Evolutionary conservation across 1,140 invertebrate species (phyloP), one percentile per base, ranked within the genome.

Genomic region (Myzus persicae): DNA sequence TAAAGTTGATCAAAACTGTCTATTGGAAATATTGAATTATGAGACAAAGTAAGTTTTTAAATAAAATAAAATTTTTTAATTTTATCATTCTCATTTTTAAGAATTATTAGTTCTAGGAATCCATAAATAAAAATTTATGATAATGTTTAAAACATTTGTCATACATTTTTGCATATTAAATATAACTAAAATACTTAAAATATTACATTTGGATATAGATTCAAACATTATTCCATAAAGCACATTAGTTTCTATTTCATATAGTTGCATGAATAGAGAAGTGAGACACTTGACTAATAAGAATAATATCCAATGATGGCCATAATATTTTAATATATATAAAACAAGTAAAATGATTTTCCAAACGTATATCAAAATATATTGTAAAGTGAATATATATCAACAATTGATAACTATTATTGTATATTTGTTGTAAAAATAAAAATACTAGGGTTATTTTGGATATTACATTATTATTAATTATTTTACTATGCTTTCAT

Each of bases 371-470:
- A 76, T 76, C 11, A n/a, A n/a, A n/a, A 11, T 67, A 67, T n/a
- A 67, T n/a, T n/a, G n/a, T 67, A 18, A 76, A n/a, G 26, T 76
- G 31, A 67, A 67, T 67, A n/a, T 76, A 1, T n/a, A 76, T 76
- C 59, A 76, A 76, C n/a, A 76, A 76, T n/a, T 76, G n/a, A 76
- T 76, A 76, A 76, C 59, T 76, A 76, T n/a, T n/a, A 76, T n/a
- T 76, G 31, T 76, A n/a, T 18, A 76, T 76, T 18, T 76, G 11
- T 76, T 76, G 18, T 76, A 18, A n/a, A 76, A 76, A 76, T 5
- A 76, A 76, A 67, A 76, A 20, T 76, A 76, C 31, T 18, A 76
- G 18, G 14, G n/a, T 76, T n/a, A n/a, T n/a, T 76, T 67, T 76
- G n/a, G 31, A 67, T 67, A n/a, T 67, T 67, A 67, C n/a, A n/a